Percentiles rank a stretch among this genome's conserved stretches.
Evolutionary conservation across 2,888 invertebrate species (phyloP).

Genomic region (Capitulum mitella): DNA sequence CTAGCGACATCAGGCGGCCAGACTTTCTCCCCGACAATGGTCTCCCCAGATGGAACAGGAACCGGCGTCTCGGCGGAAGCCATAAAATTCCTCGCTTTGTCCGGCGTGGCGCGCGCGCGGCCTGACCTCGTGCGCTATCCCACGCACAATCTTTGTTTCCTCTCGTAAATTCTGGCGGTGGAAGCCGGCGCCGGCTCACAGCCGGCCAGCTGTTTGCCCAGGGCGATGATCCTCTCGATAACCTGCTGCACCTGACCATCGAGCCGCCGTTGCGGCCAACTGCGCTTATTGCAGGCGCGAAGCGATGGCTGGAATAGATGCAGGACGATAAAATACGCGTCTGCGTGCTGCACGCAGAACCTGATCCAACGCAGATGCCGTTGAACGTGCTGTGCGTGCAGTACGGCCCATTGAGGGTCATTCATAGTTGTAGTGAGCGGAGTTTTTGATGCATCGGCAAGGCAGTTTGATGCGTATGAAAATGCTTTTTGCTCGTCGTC

Average conservation of each 20-base stretch:
- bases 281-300: too few relatives aligned
- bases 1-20: not conserved
- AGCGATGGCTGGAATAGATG: not conserved
- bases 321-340: too few relatives aligned
- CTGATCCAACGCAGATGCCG: too few relatives aligned
- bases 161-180: not conserved
- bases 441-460: too few relatives aligned
- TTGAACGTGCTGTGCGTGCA: too few relatives aligned
- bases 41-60: not conserved
- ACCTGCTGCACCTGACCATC: not conserved
- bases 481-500: too few relatives aligned
- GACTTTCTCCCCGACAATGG: not conserved
- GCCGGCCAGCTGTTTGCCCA: not conserved
- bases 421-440: too few relatives aligned
- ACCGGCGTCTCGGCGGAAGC: not conserved
- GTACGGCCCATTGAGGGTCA: too few relatives aligned
- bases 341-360: too few relatives aligned
- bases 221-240: not conserved
- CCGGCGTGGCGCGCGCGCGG: not conserved
- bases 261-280: too few relatives aligned
- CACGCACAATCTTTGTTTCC: slow-evolving; percentile 16
- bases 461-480: too few relatives aligned
- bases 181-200: not conserved
- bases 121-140: not conserved
- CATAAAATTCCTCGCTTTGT: not conserved